These are phyloP conservation scores for Calcarius lapponicus DNA, from an alignment of 2,797 vertebrate genomes.

Conservation along the genomic window DNA sequence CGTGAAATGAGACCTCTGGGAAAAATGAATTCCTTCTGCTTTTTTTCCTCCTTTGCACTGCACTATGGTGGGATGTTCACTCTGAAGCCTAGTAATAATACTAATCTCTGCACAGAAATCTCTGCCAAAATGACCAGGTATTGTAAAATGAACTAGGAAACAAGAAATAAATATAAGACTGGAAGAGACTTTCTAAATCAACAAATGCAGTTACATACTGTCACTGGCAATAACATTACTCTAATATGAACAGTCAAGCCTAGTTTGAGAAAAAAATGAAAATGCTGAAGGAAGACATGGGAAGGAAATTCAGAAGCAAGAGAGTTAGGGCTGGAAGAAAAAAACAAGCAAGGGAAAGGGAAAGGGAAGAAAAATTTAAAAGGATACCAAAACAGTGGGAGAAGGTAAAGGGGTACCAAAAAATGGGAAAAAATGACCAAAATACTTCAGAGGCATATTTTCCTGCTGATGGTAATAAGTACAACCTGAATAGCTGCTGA, in stretches of 20 bases:
- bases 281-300: not conserved
- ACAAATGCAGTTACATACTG: not conserved
- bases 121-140: not conserved
- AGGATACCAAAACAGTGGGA: not conserved
- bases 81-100: not conserved
- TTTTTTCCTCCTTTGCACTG: not conserved
- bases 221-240: not conserved
- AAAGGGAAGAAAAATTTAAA: not conserved
- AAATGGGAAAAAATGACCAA: not conserved
- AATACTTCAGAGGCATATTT: not conserved
- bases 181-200: not conserved
- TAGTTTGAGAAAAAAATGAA: not conserved
- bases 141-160: not conserved
- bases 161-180: not conserved
- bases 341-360: not conserved
- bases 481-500: not conserved
- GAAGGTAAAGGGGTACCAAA: not conserved
- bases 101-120: not conserved
- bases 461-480: not conserved
- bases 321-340: not conserved
- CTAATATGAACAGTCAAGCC: not conserved
- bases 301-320: not conserved
- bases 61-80: not conserved
- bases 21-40: not conserved
- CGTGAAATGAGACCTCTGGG: not conserved